Conservation (phyloP, 1,140 invertebrate species). For the Drosophila willistoni region DNA sequence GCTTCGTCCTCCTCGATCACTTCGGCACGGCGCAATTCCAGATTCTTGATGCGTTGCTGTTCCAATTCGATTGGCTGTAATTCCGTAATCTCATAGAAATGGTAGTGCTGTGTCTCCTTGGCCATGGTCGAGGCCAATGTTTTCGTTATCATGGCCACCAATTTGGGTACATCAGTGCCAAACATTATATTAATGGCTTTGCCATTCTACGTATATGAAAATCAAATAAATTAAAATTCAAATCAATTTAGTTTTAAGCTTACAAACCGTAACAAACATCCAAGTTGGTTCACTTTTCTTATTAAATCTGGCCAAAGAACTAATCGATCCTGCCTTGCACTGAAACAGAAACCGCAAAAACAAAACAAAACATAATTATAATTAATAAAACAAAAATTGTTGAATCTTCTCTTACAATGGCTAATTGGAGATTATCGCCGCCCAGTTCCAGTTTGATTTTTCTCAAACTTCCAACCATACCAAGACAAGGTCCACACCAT, state of each 20-base stretch:
- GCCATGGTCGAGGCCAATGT: constrained; percentile 86
- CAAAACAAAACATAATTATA: not conserved
- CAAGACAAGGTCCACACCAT: constrained; percentile 95
- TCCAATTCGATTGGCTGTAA: constrained; percentile 85
- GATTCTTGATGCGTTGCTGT: constrained; percentile 66
- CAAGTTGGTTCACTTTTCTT: constrained; percentile 95
- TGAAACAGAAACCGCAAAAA: too few relatives aligned
- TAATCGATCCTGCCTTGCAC: constrained; percentile 91
- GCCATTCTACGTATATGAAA: constrained; percentile 86
- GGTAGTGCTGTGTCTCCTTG: constrained; percentile 80
- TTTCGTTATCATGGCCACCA: constrained; percentile 89
- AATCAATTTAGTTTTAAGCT: constrained; percentile 65
- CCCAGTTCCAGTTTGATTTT: constrained; percentile 95
- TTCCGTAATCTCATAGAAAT: constrained; percentile 84
- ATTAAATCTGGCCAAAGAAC: constrained; percentile 90
- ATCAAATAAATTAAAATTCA: too few relatives aligned
- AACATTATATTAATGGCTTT: constrained; percentile 92
- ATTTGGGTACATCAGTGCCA: constrained; percentile 92
- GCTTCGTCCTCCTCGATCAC: constrained; percentile 76
- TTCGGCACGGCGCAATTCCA: constrained; percentile 51
- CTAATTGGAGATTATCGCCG: constrained; percentile 91
- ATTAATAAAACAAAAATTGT: too few relatives aligned
- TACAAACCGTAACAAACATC: constrained; percentile 92
- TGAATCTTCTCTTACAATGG: constrained; percentile 48
- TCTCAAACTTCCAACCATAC: constrained; percentile 93